Evolutionary conservation across 2,888 invertebrate species (phyloP), one percentile per base, ranked within the genome.

Genomic region (Epistrophe grossulariae): DNA sequence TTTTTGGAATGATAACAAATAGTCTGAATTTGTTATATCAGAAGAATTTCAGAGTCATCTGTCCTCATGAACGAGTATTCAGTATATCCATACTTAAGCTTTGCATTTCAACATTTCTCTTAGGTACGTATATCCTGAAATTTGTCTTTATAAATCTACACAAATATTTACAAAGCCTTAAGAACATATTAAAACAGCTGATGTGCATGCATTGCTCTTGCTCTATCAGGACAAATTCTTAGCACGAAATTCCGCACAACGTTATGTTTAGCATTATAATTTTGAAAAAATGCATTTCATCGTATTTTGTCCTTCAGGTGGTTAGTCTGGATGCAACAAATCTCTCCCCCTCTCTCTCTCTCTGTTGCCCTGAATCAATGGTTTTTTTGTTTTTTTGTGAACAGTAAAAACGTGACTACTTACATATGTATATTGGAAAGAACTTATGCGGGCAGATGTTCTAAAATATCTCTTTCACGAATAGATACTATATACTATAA

Each of bases 201-300:
- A 24, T 48, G 66, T 50, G 28, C 24, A 52, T 52, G 52, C 13
- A 19, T 52, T 19, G 24, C 24, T 24, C 24, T 4, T 10, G 9
- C 4, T 43, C 40, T 43, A 2, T 24, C 3, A 7, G 31, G 48
- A 31, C 11, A 35, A 50, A 28, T 50, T 48, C 28, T n/a, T 50
- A 28, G 6, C 19, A 66, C n/a, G 19, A 48, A 60, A 66, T 66
- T 48, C 13, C 66, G 0, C 0, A 28, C 28, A 55, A 31, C 10
- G 28, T 28, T n/a, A 45, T 28, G 45, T 64, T 64, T 6, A 24
- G 40, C 24, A 43, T 24, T 40, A 43, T 62, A 43, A 62, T 62
- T 62, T 62, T n/a, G n/a, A 24, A 45, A 64, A 64, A n/a, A 45
- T 43, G 43, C 28, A 31, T 35, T 48, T 48, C 4, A 50, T 35